Conservation (phyloP, 1,140 invertebrate species). For the Microplitis mediator region DNA sequence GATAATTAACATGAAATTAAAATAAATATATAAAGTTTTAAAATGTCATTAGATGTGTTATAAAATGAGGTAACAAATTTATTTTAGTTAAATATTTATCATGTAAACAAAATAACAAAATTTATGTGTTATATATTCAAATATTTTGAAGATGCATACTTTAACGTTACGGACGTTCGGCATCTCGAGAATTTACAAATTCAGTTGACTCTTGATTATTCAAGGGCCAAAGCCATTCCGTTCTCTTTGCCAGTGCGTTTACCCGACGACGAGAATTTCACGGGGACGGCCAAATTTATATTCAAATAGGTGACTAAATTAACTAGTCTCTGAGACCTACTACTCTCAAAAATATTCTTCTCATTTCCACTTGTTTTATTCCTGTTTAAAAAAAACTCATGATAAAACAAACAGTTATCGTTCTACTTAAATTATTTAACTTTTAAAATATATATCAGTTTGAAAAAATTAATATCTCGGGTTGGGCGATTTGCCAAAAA, state of each 20-base stretch:
- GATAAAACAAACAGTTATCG: too few relatives aligned
- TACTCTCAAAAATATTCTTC: conserved; percentile 24
- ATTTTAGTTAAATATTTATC: too few relatives aligned
- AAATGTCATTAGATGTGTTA: too few relatives aligned
- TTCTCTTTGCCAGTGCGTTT: conserved; percentile 4
- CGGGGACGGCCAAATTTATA: conserved; percentile 40
- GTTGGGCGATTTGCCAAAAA: too few relatives aligned
- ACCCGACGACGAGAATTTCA: background rate
- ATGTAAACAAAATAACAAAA: too few relatives aligned
- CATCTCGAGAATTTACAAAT: conserved; percentile 16
- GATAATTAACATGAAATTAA: too few relatives aligned
- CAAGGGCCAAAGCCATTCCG: conserved; percentile 23
- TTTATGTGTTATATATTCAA: background rate
- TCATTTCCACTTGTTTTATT: conserved; percentile 17
- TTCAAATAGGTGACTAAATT: conserved; percentile 43
- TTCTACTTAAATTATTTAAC: too few relatives aligned
- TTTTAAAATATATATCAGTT: too few relatives aligned
- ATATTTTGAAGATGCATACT: background rate
- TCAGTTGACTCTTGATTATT: conserved; percentile 9
- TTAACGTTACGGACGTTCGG: conserved; percentile 31
- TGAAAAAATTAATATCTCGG: too few relatives aligned
- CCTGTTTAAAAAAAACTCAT: background rate
- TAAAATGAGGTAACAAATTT: too few relatives aligned
- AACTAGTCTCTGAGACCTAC: conserved; percentile 29
- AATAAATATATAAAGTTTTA: too few relatives aligned